Percentiles rank a stretch among this genome's conserved stretches.
Conservation (phyloP, 2,797 vertebrate genomes). For the Argyrosomus regius region DNA sequence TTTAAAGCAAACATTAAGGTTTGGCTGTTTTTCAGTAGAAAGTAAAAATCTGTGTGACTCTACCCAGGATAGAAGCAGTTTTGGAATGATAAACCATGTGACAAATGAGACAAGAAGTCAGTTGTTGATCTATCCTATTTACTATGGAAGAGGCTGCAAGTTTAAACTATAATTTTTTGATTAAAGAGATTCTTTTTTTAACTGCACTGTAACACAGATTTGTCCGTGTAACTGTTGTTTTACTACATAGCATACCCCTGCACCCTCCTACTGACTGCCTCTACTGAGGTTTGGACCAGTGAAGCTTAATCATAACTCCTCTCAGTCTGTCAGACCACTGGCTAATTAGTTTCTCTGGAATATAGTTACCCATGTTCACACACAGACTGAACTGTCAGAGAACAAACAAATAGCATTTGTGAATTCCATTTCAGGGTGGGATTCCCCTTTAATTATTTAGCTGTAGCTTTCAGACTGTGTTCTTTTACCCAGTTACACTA, state of each 20-base stretch:
- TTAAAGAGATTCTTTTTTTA: conserved; percentile 6
- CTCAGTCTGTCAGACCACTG: conserved; percentile 60
- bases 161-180: conserved; percentile 9
- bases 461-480: conserved; percentile 41
- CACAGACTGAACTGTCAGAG: conserved; percentile 51
- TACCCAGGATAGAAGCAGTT: not conserved
- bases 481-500: conserved; percentile 29
- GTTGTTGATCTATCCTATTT: not conserved
- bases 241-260: conserved; percentile 24
- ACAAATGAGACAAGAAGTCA: not conserved
- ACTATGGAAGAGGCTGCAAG: not conserved
- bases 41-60: conserved; percentile 2
- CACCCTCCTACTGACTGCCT: conserved; percentile 46
- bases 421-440: conserved; percentile 59
- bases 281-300: conserved; percentile 46
- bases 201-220: conserved; percentile 5
- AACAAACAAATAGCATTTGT: conserved; percentile 62
- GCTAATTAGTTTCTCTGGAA: conserved; percentile 72
- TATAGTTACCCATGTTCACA: conserved; percentile 63
- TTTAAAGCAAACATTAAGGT: conserved; percentile 2
- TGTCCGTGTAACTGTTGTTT: conserved; percentile 27
- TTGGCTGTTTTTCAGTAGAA: not conserved
- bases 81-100: conserved; percentile 15
- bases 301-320: conserved; percentile 52
- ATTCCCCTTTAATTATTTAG: conserved; percentile 72